phyloP scores from a whole-genome alignment of 2,888 invertebrate genomes.

The Tetragnatha montana region DNA sequence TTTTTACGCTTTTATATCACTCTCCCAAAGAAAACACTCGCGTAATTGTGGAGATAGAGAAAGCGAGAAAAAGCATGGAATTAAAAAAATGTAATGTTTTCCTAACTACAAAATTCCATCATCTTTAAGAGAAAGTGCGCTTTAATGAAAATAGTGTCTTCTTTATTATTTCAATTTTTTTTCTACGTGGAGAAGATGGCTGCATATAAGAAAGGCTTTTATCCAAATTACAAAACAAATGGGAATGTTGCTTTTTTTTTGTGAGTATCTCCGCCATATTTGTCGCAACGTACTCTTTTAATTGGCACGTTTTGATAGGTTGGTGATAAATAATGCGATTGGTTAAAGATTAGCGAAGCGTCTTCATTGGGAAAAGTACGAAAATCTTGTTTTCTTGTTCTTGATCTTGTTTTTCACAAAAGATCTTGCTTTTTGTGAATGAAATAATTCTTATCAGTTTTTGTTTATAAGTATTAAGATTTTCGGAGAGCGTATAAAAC shows the following conservation, averaged over 20 bases:
- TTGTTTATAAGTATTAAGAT: background rate
- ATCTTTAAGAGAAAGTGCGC: conserved; percentile 36
- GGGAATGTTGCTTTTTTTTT: background rate
- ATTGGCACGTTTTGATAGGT: conserved; percentile 7
- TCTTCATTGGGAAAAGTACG: background rate
- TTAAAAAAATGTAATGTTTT: conserved; percentile 13
- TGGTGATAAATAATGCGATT: conserved; percentile 32
- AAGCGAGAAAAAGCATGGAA: background rate
- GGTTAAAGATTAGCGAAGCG: conserved; percentile 13
- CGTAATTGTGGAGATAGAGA: conserved; percentile 33
- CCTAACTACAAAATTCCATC: conserved; percentile 57
- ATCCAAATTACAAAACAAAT: conserved; percentile 59
- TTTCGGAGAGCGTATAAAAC: no score
- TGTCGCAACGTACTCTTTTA: conserved; percentile 20
- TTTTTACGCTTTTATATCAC: conserved; percentile 60
- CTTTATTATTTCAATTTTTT: conserved; percentile 11
- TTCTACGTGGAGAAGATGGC: background rate
- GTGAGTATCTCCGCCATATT: background rate
- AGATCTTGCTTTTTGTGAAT: no score
- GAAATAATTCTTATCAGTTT: background rate
- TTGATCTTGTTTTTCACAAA: no score
- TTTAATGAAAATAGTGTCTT: conserved; percentile 55
- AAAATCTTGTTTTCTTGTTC: background rate
- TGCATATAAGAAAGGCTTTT: conserved; percentile 39
- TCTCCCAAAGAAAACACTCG: conserved; percentile 35